Base-by-base conservation (phyloP, 2,888 invertebrate species). In the Malachius bipustulatus region DNA sequence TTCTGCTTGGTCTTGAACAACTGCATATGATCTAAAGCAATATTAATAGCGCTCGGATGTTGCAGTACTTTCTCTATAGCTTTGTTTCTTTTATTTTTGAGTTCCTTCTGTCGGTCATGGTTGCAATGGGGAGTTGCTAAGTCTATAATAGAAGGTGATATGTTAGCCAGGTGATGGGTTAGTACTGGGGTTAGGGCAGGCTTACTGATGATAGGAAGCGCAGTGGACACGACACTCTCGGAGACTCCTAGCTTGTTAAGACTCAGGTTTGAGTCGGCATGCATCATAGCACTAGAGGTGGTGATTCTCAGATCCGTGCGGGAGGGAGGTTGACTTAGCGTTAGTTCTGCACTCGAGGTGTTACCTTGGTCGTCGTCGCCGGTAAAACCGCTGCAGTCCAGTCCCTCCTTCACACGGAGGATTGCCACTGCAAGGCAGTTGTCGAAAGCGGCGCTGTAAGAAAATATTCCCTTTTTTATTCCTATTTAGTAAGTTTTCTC, bases 381-480 rank as follows among this genome's bases (percentile, higher is more conserved):
- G 10, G 57, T 56, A 38, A 66, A 55, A 27, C 50, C 54, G 35
- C 57, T 57, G 59, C 77, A 85, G 65, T 94, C 90, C 35, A 96
- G 66, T 1, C 96, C 96, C 47, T 82, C 82, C 1, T 77, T 68
- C 15, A 93, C 70, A 14, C 94, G 77, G 4, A 97, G 64, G 44
- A 98, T 85, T 0, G 85, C 84, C 3, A 97, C 87, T 0, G 93
- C 84, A 51, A 91, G 70, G 31, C 90, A 82, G 53, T 84, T 78
- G 52, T 96, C 93, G 61, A 97, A 93, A 0, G 94, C 89, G 48
- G 90, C 82, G 59, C 93, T 82, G 53, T 27, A n/a, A n/a, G n/a
- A n/a, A n/a, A n/a, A n/a, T n/a, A n/a, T n/a, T n/a, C n/a, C n/a
- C n/a, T n/a, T n/a, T n/a, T n/a, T n/a, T n/a, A n/a, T n/a, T n/a